Evolutionary conservation across 1,140 invertebrate genomes (phyloP).

Genomic region (Drosophila yakuba): DNA sequence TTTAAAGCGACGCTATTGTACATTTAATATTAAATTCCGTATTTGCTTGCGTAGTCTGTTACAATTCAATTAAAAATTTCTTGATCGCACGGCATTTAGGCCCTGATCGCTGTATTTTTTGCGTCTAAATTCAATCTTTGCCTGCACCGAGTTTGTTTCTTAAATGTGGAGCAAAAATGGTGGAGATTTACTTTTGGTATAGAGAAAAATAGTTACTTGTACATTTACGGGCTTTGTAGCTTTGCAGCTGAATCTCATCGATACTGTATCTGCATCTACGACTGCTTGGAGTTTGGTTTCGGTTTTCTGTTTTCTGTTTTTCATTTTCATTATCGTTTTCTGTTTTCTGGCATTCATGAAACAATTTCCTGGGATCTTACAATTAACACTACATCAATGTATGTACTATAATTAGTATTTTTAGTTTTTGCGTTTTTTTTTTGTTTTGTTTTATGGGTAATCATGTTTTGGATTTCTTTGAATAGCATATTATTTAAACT

Average conservation of each 20-base stretch:
- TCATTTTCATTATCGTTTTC: constrained; percentile 25
- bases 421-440: constrained; percentile 64
- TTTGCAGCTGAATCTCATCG: constrained; percentile 35
- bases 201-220: constrained; percentile 81
- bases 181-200: constrained; percentile 72
- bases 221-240: constrained; percentile 59
- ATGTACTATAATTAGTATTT: constrained; percentile 84
- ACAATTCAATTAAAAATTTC: constrained; percentile 55
- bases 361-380: constrained; percentile 69
- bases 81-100: constrained; percentile 35
- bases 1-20: constrained; percentile 80
- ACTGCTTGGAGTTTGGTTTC: constrained; percentile 44
- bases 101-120: constrained; percentile 19
- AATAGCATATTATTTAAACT: constrained; percentile 78
- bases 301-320: constrained; percentile 23
- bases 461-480: constrained; percentile 84
- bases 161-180: constrained; percentile 78
- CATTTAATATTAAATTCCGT: constrained; percentile 78
- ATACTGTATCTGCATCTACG: constrained; percentile 41
- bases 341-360: constrained; percentile 68
- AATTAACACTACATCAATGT: constrained; percentile 83
- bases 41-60: constrained; percentile 78
- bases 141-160: constrained; percentile 63
- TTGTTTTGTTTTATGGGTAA: constrained; percentile 63
- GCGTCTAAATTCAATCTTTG: constrained; percentile 44